A percentile compares a stretch with the other conserved stretches of the same genome.
Conservation (phyloP, 2,113 vertebrate genomes). For the Craseonycteris thonglongyai region DNA sequence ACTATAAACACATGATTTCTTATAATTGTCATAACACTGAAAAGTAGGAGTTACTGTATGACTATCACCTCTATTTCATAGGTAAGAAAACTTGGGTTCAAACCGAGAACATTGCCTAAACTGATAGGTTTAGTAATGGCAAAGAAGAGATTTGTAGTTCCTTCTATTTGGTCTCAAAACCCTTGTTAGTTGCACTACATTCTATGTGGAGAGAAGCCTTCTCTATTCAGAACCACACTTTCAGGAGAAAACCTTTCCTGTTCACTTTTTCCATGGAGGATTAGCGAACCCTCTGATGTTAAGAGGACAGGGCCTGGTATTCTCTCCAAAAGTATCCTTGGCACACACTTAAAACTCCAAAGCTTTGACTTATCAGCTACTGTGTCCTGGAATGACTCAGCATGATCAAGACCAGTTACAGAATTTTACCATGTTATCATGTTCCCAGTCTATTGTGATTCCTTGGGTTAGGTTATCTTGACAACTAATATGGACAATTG, state of each 20-base stretch:
- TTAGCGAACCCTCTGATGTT: not conserved
- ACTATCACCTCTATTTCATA: not conserved
- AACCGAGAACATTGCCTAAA: not conserved
- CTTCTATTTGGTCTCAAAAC: not conserved
- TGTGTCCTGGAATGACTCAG: not conserved
- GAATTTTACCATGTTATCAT: not conserved
- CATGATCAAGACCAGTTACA: not conserved
- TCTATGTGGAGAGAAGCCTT: not conserved
- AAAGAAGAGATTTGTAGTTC: not conserved
- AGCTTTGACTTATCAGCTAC: not conserved
- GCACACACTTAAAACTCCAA: not conserved
- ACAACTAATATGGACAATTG: not conserved
- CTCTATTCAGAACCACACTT: not conserved
- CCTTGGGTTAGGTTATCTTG: not conserved
- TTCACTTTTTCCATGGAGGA: not conserved
- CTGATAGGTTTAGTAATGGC: not conserved
- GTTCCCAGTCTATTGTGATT: not conserved
- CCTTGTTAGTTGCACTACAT: not conserved
- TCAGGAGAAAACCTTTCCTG: not conserved
- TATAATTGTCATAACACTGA: not conserved
- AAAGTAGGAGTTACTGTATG: not conserved
- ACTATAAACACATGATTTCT: not conserved
- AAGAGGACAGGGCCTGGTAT: not conserved
- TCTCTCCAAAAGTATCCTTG: not conserved
- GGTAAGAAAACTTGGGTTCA: not conserved